Conservation (phyloP, 2,888 invertebrate species). For the Enchytraeus crypticus region DNA sequence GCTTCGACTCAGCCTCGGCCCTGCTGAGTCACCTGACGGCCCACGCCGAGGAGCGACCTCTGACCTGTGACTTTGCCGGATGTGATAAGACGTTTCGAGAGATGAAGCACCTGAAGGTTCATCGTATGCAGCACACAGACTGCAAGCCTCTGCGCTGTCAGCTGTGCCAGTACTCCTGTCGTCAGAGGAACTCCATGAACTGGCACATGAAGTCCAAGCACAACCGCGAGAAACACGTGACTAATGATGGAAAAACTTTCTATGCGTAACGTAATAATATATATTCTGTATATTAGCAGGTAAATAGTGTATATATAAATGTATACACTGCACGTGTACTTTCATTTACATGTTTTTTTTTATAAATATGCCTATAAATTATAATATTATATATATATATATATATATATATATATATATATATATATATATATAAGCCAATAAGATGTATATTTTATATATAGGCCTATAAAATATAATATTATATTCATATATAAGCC, state of each 20-base stretch:
- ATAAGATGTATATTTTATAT: too few relatives aligned
- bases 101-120: conserved; percentile 28
- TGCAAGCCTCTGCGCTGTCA: conserved; percentile 26
- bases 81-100: conserved; percentile 28
- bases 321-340: not conserved
- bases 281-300: not conserved
- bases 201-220: conserved; percentile 33
- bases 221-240: conserved; percentile 22
- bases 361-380: too few relatives aligned
- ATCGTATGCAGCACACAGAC: conserved; percentile 29
- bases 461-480: too few relatives aligned
- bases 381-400: too few relatives aligned
- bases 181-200: conserved; percentile 31
- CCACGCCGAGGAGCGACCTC: conserved; percentile 7
- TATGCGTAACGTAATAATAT: conserved; percentile 11
- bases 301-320: not conserved
- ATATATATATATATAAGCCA: too few relatives aligned
- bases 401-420: too few relatives aligned
- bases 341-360: not conserved
- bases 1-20: not conserved
- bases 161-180: conserved; percentile 26
- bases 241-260: conserved; percentile 25
- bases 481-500: not conserved
- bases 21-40: not conserved
- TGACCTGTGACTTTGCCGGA: conserved; percentile 22